A percentile compares a stretch with the other conserved stretches of the same genome.
Evolutionary conservation across 2,888 invertebrate genomes (phyloP).

Genomic region (Norana najaformis): DNA sequence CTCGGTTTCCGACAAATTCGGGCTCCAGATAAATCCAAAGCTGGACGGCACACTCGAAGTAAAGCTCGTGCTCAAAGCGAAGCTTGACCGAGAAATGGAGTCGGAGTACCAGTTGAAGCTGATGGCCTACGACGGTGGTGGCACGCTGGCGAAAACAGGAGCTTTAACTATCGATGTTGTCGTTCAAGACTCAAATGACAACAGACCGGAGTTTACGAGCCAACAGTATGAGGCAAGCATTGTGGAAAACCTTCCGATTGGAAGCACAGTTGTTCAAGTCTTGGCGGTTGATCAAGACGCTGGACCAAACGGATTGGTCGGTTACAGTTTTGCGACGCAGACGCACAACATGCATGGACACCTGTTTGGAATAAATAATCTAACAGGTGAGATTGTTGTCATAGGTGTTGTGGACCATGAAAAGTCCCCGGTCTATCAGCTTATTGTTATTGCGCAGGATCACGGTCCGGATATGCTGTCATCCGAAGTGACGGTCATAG

Average conservation of each 20-base stretch:
- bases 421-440: constrained; percentile 37
- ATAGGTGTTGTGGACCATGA: constrained; percentile 42
- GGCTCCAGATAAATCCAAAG: constrained; percentile 36
- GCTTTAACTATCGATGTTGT: constrained; percentile 37
- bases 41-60: constrained; percentile 42
- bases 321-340: constrained; percentile 43
- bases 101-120: constrained; percentile 39
- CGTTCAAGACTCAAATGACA: constrained; percentile 44
- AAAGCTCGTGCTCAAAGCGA: constrained; percentile 39
- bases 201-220: constrained; percentile 41
- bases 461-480: constrained; percentile 42
- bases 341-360: constrained; percentile 41
- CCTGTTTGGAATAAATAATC: constrained; percentile 39
- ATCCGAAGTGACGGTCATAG: constrained; percentile 39
- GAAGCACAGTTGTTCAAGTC: constrained; percentile 37
- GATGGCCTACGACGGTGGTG: constrained; percentile 40
- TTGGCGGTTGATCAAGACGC: constrained; percentile 43
- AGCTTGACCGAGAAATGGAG: constrained; percentile 42
- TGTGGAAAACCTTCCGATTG: constrained; percentile 37
- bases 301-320: constrained; percentile 42
- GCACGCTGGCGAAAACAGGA: constrained; percentile 37
- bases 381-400: constrained; percentile 42
- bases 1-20: constrained; percentile 35
- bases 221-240: constrained; percentile 40
- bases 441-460: constrained; percentile 42